Evolutionary conservation across 1,140 invertebrate species (phyloP).

Genomic region (Neodiprion lecontei): DNA sequence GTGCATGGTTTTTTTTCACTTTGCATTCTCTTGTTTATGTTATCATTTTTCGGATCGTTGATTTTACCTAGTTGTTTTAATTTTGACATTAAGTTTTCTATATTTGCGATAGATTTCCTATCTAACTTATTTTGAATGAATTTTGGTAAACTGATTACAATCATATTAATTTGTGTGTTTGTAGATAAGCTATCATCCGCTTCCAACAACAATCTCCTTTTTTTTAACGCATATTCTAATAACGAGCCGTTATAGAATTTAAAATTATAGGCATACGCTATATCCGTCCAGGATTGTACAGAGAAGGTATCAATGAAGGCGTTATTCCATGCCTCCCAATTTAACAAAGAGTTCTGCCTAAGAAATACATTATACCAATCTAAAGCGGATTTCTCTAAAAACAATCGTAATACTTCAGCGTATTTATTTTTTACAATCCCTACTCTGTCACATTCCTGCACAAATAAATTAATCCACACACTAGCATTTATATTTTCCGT

Average conservation of each 20-base stretch:
- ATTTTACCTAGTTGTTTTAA: constrained; percentile 20
- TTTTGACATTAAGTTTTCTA: constrained; percentile 21
- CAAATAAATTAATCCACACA: constrained; percentile 14
- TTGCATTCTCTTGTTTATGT: not conserved
- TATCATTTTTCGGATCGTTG: constrained; percentile 1
- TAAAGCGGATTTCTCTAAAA: constrained; percentile 17
- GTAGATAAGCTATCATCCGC: too few relatives aligned
- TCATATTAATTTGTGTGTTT: too few relatives aligned
- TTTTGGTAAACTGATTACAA: too few relatives aligned
- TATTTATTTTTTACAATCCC: constrained; percentile 19
- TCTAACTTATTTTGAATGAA: not conserved
- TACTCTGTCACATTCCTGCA: constrained; percentile 17
- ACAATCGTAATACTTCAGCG: constrained; percentile 14
- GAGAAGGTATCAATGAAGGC: constrained; percentile 20
- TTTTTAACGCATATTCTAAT: constrained; percentile 24
- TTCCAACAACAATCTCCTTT: too few relatives aligned
- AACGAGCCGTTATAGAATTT: constrained; percentile 21
- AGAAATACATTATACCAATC: constrained; percentile 19
- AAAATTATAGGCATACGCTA: constrained; percentile 17
- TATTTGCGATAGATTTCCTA: constrained; percentile 3
- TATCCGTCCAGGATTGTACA: constrained; percentile 15
- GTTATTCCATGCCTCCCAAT: constrained; percentile 18
- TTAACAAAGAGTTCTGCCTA: not conserved
- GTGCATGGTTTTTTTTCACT: constrained; percentile 20
- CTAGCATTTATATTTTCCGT: constrained; percentile 15